Percentiles rank a stretch among this genome's conserved stretches.
Conservation (phyloP, 1,140 invertebrate genomes). For the Drosophila subpulchrella region DNA sequence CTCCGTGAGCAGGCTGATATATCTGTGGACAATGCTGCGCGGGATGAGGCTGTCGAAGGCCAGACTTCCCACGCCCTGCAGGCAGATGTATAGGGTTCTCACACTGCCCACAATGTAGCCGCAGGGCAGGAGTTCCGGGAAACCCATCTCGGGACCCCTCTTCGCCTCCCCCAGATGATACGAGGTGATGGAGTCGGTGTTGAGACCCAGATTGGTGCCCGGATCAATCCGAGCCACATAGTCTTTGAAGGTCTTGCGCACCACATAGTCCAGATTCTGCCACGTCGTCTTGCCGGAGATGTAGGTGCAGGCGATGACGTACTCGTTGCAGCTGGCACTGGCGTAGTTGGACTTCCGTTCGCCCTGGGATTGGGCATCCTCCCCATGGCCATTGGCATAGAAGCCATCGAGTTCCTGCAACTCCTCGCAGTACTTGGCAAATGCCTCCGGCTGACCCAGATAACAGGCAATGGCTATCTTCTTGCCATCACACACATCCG, state of each 20-base stretch:
- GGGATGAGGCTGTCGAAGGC: conserved; percentile 98
- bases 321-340: conserved; percentile 86
- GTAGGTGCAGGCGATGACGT: conserved; percentile 93
- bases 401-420: conserved; percentile 86
- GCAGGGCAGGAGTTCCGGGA: conserved; percentile 95
- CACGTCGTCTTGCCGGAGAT: conserved; percentile 97
- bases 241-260: conserved; percentile 97
- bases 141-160: conserved; percentile 88
- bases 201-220: conserved; percentile 95
- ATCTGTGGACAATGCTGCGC: conserved; percentile 97
- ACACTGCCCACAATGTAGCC: conserved; percentile 96
- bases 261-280: conserved; percentile 96
- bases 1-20: conserved; percentile 94
- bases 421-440: conserved; percentile 89
- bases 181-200: conserved; percentile 94
- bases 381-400: conserved; percentile 82
- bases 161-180: conserved; percentile 97
- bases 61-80: conserved; percentile 95
- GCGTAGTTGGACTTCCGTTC: conserved; percentile 59
- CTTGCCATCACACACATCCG: conserved; percentile 93
- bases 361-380: conserved; percentile 84
- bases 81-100: conserved; percentile 91
- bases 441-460: conserved; percentile 92
- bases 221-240: conserved; percentile 97
- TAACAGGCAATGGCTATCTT: conserved; percentile 93